Percentiles rank a stretch among this genome's conserved stretches.
Evolutionary conservation across 2,113 vertebrate species (phyloP).

Genomic region (Dissostichus mawsoni): DNA sequence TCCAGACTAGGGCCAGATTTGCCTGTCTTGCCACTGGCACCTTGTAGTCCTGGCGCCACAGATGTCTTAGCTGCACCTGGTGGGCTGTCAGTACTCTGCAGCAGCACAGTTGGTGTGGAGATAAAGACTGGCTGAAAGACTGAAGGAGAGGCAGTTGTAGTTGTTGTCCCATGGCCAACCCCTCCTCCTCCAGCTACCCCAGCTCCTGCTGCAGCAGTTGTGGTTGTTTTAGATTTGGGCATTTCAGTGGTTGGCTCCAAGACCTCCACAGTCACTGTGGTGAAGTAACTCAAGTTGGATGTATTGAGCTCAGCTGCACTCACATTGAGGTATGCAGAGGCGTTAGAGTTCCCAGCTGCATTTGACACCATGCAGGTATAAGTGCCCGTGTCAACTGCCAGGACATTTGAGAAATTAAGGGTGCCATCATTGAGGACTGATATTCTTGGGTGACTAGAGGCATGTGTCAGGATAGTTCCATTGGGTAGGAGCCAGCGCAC

Average conservation of each 20-base stretch:
- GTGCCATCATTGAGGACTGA: slow-evolving; percentile 95
- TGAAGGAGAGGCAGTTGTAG: slow-evolving; percentile 90
- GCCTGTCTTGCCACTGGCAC: slow-evolving; percentile 85
- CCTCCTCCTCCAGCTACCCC: slow-evolving; percentile 72
- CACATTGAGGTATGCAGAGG: slow-evolving; percentile 98
- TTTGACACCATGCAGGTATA: slow-evolving; percentile 99
- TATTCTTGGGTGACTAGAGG: slow-evolving; percentile 92
- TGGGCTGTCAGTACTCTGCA: slow-evolving; percentile 90
- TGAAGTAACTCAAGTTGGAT: slow-evolving; percentile 98
- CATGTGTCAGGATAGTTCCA: slow-evolving; percentile 94
- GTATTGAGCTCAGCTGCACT: slow-evolving; percentile 97
- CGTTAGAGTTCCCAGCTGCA: slow-evolving; percentile 95
- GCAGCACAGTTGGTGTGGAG: slow-evolving; percentile 94
- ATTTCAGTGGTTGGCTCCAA: slow-evolving; percentile 91
- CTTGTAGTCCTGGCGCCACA: slow-evolving; percentile 83
- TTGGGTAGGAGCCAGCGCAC: slow-evolving; percentile 96
- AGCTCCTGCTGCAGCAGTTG: slow-evolving; percentile 60
- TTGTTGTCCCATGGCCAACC: slow-evolving; percentile 72
- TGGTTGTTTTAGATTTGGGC: slow-evolving; percentile 91
- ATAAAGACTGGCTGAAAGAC: slow-evolving; percentile 96
- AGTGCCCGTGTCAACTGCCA: slow-evolving; percentile 91
- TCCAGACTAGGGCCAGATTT: slow-evolving; percentile 90
- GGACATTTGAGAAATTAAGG: slow-evolving; percentile 95
- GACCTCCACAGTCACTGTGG: slow-evolving; percentile 96
- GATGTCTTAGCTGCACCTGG: slow-evolving; percentile 82